Percentiles rank a stretch among this genome's conserved stretches.
These are phyloP conservation scores for Myrmophylax atrothorax DNA, from an alignment of 2,113 vertebrate genomes.

Conservation along the genomic window DNA sequence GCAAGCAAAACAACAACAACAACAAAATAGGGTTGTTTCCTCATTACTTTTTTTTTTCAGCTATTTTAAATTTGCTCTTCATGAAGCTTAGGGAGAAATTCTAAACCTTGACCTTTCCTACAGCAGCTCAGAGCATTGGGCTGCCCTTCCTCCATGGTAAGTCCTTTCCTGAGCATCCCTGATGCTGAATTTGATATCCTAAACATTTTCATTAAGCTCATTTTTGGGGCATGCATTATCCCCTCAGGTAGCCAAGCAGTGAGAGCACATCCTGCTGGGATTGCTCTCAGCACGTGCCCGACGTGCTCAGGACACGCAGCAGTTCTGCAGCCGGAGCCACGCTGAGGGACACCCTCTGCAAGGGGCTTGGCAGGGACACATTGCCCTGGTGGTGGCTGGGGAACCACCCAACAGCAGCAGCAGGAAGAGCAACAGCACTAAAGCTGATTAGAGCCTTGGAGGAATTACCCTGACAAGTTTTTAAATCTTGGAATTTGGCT, in stretches of 20 bases:
- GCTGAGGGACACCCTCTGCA: background rate
- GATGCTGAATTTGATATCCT: constrained; percentile 18
- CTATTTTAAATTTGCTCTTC: background rate
- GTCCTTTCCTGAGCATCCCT: constrained; percentile 12
- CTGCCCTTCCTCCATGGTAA: background rate
- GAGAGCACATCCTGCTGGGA: background rate
- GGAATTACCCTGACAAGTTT: background rate
- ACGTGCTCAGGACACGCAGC: rapidly evolving
- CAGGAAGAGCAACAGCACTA: background rate
- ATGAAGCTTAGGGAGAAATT: background rate
- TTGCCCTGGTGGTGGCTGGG: background rate
- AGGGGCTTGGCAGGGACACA: background rate
- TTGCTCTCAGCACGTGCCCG: background rate
- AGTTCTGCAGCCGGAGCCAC: background rate
- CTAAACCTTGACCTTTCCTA: background rate
- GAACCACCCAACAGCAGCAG: background rate
- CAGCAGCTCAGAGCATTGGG: background rate
- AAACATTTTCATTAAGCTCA: constrained; percentile 53
- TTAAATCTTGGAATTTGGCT: background rate
- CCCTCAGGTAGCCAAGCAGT: constrained; percentile 18
- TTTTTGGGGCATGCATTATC: constrained; percentile 41
- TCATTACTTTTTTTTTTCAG: background rate
- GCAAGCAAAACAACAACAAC: background rate
- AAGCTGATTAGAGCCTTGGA: background rate
- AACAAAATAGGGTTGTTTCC: background rate